These are phyloP conservation scores for Drosophila maculinotata DNA, from an alignment of 2,888 invertebrate genomes.

Conservation along the genomic window DNA sequence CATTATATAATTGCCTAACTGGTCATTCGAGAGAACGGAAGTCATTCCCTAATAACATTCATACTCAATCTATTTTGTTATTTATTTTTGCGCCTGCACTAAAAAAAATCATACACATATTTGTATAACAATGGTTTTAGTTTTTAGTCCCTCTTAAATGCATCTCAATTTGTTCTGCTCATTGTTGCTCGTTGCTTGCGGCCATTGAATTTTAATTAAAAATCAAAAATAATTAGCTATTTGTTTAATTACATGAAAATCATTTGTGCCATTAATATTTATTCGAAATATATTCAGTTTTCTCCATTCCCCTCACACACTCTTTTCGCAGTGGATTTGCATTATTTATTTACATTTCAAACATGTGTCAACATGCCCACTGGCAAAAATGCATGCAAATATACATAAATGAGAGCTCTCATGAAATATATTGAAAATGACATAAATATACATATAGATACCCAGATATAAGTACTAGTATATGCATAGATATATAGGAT, in stretches of 20 bases:
- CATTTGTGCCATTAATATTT: slow-evolving; percentile 76
- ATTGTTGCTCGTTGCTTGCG: slow-evolving; percentile 55
- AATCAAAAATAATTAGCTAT: slow-evolving; percentile 80
- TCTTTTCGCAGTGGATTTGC: slow-evolving; percentile 24
- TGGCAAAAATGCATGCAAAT: slow-evolving; percentile 60
- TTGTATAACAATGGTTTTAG: slow-evolving; percentile 27
- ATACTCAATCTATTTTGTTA: slow-evolving; percentile 34
- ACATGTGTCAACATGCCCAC: slow-evolving; percentile 77
- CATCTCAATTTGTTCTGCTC: slow-evolving; percentile 30
- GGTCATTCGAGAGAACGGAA: slow-evolving; percentile 31
- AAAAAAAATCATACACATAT: slow-evolving; percentile 3
- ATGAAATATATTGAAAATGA: slow-evolving; percentile 62
- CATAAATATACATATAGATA: slow-evolving; percentile 62
- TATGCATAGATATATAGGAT: slow-evolving; percentile 36
- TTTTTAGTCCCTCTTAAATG: slow-evolving; percentile 50
- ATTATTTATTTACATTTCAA: slow-evolving; percentile 78
- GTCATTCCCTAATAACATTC: slow-evolving; percentile 27
- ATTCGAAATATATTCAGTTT: slow-evolving; percentile 56
- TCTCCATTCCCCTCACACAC: slow-evolving; percentile 19
- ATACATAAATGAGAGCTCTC: slow-evolving; percentile 55
- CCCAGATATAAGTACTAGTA: slow-evolving; percentile 28
- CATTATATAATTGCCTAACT: slow-evolving; percentile 27
- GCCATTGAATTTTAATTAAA: slow-evolving; percentile 75
- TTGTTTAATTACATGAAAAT: slow-evolving; percentile 80
- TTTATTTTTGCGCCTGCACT: slow-evolving; percentile 22